Base-by-base conservation (phyloP, 2,797 vertebrate genomes). In the Percopsis omiscomaycus region DNA sequence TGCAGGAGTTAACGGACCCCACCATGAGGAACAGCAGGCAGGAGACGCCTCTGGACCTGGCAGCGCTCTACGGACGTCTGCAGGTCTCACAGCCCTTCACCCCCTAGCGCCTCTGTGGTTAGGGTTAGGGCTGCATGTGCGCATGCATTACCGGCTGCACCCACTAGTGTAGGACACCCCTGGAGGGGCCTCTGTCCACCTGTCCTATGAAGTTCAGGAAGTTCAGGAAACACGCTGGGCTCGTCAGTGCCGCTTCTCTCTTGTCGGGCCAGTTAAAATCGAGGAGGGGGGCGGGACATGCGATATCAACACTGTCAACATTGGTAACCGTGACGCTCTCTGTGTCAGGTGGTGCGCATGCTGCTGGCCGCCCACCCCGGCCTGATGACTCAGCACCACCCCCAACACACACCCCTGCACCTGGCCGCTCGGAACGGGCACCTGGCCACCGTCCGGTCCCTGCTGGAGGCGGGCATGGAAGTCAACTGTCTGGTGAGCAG, bases 341-440 rank as follows among this genome's bases (percentile, higher is more conserved):
- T 70, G 42, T 68, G 2, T 0, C 84, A 91, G 91, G 96, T 98
- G 81, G 96, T 98, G 57, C 91, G 95, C 70, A 95, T 98, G 96
- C 90, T 98, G 86, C 93, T 96, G 75, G 94, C 90, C 0, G 93
- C 95, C 0, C 97, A 98, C 84, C 96, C 96, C 3, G 95, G 95
- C 85, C 87, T 98, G 48, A 96, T 98, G 96, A 94, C 90, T 80
- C 93, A 94, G 74, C 94, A 94, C 69, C 94, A 91, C 0, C 93
- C 92, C 48, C 91, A 91, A 29, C 96, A 98, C 84, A 97, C 96
- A 0, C 95, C 96, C 1, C 91, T 98, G 27, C 96, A 98, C 89
- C 93, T 98, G 42, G 96, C 96, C 0, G 95, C 96, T 0, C 94
- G 96, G 62, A 98, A 98, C 13, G 96, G 96, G 3, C 96, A 98